Conservation (phyloP, 2,888 invertebrate species). For the Coremacera marginata region DNA sequence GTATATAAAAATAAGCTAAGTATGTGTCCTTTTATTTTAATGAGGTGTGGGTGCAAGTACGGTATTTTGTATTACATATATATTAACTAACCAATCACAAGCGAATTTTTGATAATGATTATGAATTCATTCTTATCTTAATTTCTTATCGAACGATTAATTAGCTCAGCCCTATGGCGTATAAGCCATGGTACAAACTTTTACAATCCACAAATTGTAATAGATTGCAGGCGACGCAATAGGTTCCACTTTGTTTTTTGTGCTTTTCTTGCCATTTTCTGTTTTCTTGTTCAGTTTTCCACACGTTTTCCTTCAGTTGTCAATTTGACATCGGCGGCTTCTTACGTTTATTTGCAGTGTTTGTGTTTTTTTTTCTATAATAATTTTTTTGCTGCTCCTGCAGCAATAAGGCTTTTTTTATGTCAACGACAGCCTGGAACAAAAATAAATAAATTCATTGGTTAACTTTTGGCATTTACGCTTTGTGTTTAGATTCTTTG, state of each 20-base stretch:
- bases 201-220: conserved; percentile 17
- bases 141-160: background rate
- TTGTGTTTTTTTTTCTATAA: background rate
- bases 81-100: no score
- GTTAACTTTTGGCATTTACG: conserved; percentile 5
- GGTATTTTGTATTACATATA: no score
- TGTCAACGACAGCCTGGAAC: background rate
- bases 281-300: conserved; percentile 3
- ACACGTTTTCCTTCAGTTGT: conserved; percentile 46
- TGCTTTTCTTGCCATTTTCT: conserved; percentile 7
- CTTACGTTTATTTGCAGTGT: conserved; percentile 31
- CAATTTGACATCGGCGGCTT: conserved; percentile 49
- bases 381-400: background rate
- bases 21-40: no score
- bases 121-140: no score
- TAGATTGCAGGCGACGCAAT: conserved; percentile 3
- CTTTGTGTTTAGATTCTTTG: conserved; percentile 3
- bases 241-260: background rate
- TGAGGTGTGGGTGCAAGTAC: no score
- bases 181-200: background rate
- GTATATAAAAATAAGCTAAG: no score
- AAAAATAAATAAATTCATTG: conserved; percentile 1
- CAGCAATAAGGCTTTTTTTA: background rate
- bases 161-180: background rate
- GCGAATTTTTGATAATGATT: no score